These are phyloP conservation scores for Falcaria lacertinaria DNA, from an alignment of 2,888 invertebrate genomes.

Conservation along the genomic window DNA sequence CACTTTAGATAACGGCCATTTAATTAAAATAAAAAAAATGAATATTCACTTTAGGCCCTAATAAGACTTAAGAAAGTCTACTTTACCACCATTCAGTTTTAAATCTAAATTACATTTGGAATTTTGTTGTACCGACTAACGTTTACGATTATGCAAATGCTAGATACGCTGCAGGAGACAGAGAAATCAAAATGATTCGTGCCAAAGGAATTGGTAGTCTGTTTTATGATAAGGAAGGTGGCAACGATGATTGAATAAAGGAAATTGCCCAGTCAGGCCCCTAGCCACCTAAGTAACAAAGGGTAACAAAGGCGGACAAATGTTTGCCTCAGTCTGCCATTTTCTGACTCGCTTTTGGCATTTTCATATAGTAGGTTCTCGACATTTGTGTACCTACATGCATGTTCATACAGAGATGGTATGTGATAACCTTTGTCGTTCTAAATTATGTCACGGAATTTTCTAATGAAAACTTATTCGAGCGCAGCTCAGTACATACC, in stretches of 20 bases:
- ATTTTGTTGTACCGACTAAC: too few species aligned
- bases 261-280: constrained; percentile 11
- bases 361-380: constrained; percentile 25
- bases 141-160: too few species aligned
- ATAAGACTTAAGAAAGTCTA: too few species aligned
- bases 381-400: constrained; percentile 2
- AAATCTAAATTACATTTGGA: too few species aligned
- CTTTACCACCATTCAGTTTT: too few species aligned
- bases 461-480: background rate
- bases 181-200: background rate
- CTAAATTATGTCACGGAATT: background rate
- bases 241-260: constrained; percentile 29
- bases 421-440: constrained; percentile 2
- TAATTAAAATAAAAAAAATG: too few species aligned
- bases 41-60: too few species aligned
- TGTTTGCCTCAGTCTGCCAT: constrained; percentile 45
- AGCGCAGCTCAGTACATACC: too few species aligned
- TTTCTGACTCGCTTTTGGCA: constrained; percentile 39
- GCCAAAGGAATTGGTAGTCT: constrained; percentile 1
- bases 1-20: too few species aligned
- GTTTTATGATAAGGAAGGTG: constrained; percentile 6
- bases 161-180: too few species aligned
- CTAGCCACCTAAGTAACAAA: constrained; percentile 26
- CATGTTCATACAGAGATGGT: background rate
- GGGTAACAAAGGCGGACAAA: constrained; percentile 25